A percentile compares a stretch with the other conserved stretches of the same genome.
Conservation (phyloP, 2,888 invertebrate species). For the Hybos culiciformis region DNA sequence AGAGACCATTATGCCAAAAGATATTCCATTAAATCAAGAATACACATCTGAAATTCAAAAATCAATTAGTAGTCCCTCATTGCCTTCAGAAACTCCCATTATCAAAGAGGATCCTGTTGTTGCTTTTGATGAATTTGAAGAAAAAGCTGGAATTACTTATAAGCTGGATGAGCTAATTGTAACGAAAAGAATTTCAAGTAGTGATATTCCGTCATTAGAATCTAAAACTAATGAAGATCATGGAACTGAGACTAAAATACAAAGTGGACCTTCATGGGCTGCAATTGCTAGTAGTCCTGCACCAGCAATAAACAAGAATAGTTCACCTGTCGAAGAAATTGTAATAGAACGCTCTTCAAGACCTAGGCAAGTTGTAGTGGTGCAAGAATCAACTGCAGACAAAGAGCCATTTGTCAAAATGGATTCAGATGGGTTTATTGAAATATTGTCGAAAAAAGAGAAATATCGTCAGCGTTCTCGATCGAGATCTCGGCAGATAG, state of each 20-base stretch:
- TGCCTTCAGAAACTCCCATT: no score
- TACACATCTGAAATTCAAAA: no score
- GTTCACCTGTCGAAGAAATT: neutral
- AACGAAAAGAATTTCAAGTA: neutral
- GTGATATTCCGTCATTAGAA: neutral
- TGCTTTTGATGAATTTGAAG: neutral
- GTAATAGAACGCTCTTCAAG: neutral
- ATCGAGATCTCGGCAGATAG: slow-evolving; percentile 37
- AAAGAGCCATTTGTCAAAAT: slow-evolving; percentile 14
- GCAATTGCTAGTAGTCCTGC: neutral
- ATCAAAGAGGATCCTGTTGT: no score
- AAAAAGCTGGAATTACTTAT: neutral
- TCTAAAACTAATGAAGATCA: neutral
- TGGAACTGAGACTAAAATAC: neutral
- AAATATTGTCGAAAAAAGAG: slow-evolving; percentile 37
- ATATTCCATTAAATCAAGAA: no score
- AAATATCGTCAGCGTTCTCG: slow-evolving; percentile 38
- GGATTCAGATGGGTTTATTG: slow-evolving; percentile 38
- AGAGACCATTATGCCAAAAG: no score
- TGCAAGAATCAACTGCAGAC: neutral
- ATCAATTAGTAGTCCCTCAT: no score
- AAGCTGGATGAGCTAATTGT: neutral
- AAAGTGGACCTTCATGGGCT: neutral
- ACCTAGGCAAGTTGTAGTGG: neutral
- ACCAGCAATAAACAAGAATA: neutral